Conservation (phyloP, 2,113 vertebrate species). For the Zootoca vivipara region DNA sequence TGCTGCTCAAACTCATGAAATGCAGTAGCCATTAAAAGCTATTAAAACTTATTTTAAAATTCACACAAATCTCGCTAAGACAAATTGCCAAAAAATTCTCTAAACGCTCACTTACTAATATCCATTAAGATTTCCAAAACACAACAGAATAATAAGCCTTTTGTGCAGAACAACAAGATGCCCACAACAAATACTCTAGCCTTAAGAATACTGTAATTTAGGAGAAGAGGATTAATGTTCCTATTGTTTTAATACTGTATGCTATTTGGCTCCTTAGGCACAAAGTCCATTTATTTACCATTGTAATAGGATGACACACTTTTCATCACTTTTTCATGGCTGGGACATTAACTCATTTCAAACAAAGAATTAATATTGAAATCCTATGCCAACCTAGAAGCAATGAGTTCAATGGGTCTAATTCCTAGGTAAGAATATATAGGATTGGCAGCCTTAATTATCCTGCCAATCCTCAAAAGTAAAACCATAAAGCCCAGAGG, state of each 20-base stretch:
- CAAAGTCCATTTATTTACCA: slow-evolving; percentile 22
- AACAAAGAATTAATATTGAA: neutral
- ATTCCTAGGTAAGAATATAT: neutral
- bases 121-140: slow-evolving; percentile 20
- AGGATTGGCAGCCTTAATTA: neutral
- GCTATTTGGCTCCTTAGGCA: neutral
- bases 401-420: neutral
- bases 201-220: slow-evolving; percentile 11
- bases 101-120: neutral
- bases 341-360: neutral
- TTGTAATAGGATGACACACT: neutral
- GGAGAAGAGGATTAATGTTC: neutral
- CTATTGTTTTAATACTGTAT: neutral
- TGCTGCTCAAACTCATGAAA: neutral
- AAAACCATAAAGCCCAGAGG: neutral
- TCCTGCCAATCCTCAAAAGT: slow-evolving; percentile 18
- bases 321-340: slow-evolving; percentile 8
- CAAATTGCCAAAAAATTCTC: slow-evolving; percentile 17
- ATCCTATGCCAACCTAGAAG: neutral
- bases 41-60: slow-evolving; percentile 1
- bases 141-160: slow-evolving; percentile 6
- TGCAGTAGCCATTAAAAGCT: slow-evolving; percentile 7
- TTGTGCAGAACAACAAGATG: neutral
- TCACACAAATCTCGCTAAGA: neutral
- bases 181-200: neutral